Percentiles rank a stretch among this genome's conserved stretches.
Evolutionary conservation across 2,888 invertebrate genomes (phyloP).

Genomic region (Euspilapteryx auroguttella): DNA sequence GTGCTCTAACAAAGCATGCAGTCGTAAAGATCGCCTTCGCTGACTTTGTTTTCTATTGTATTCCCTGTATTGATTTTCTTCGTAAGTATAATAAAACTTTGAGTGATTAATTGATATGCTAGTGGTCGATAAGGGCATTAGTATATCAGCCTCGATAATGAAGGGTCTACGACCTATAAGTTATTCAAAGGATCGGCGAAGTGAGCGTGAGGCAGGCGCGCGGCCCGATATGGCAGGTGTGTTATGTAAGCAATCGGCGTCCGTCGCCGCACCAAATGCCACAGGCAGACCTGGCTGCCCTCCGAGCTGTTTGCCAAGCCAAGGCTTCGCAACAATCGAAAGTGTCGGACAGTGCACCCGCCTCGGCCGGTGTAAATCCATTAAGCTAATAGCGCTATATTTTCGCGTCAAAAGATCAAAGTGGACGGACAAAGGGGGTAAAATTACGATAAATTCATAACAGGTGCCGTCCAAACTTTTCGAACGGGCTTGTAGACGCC

Average conservation of each 20-base stretch:
- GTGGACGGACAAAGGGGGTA: slow-evolving; percentile 19
- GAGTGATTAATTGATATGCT: no score
- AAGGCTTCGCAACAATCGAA: slow-evolving; percentile 45
- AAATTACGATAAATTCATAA: slow-evolving; percentile 25
- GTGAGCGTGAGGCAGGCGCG: slow-evolving; percentile 44
- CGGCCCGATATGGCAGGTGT: slow-evolving; percentile 56
- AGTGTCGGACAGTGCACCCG: no score
- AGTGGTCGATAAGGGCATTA: slow-evolving; percentile 4
- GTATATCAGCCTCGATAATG: slow-evolving; percentile 9
- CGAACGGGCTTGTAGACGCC: no score
- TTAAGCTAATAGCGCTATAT: neutral
- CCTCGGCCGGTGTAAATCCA: neutral
- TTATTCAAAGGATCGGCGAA: slow-evolving; percentile 56
- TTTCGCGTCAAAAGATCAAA: slow-evolving; percentile 14
- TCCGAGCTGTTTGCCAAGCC: no score
- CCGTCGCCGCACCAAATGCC: slow-evolving; percentile 37
- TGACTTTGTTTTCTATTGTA: no score
- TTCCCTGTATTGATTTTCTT: neutral
- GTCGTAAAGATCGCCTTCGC: no score
- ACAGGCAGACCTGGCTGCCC: no score
- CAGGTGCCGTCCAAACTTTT: slow-evolving; percentile 19
- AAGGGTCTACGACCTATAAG: slow-evolving; percentile 50
- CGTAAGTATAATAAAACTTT: no score
- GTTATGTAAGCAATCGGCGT: slow-evolving; percentile 43
- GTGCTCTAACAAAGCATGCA: no score